A percentile compares a stretch with the other conserved stretches of the same genome.
Evolutionary conservation across 2,888 invertebrate species (phyloP).

Genomic region (Pheosia tremula): DNA sequence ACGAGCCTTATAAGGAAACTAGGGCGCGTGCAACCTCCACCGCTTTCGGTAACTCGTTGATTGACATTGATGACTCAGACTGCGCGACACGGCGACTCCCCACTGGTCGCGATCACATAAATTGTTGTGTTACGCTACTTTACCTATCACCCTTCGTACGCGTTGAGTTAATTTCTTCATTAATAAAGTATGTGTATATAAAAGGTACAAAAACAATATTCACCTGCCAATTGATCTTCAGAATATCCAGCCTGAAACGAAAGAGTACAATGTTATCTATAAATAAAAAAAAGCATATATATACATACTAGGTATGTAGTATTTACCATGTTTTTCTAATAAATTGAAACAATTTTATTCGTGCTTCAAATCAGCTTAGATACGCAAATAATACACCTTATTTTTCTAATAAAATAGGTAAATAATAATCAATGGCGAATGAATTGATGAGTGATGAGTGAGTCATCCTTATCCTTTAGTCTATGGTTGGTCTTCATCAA

Average conservation of each 20-base stretch:
- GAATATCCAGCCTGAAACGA: slow-evolving; percentile 91
- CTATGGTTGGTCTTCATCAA: too few relatives aligned
- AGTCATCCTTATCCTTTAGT: too few relatives aligned
- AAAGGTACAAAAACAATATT: slow-evolving; percentile 73
- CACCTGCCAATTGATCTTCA: slow-evolving; percentile 96
- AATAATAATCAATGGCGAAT: too few relatives aligned
- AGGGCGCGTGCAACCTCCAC: slow-evolving; percentile 78
- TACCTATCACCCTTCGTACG: slow-evolving; percentile 11
- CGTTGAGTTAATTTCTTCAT: slow-evolving; percentile 14
- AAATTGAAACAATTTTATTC: too few relatives aligned
- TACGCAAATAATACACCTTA: too few relatives aligned
- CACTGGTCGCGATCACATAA: slow-evolving; percentile 29
- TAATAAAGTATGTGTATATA: neutral
- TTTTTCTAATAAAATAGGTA: too few relatives aligned
- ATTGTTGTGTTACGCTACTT: neutral
- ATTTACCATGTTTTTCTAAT: too few relatives aligned
- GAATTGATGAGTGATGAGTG: too few relatives aligned
- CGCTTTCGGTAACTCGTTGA: slow-evolving; percentile 78
- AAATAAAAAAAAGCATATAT: neutral
- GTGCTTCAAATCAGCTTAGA: too few relatives aligned
- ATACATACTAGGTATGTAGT: too few relatives aligned
- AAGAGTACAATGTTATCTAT: neutral
- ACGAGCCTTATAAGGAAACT: slow-evolving; percentile 85
- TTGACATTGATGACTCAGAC: slow-evolving; percentile 77
- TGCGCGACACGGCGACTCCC: slow-evolving; percentile 37